Base-by-base conservation (phyloP, 2,113 vertebrate species). In the Mirounga angustirostris region DNA sequence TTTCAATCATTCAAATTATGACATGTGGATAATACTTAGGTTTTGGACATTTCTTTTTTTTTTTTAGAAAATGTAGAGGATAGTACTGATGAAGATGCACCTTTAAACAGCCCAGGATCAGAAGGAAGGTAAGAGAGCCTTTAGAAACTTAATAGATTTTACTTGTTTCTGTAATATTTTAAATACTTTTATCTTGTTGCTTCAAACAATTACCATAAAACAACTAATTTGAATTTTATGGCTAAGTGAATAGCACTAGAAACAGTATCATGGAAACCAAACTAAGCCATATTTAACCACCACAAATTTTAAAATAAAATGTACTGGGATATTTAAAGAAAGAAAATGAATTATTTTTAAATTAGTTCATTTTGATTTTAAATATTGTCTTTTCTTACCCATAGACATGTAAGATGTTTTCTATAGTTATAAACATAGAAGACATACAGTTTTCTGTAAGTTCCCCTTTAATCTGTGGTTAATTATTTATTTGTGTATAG, bases 1-100 rank as follows among this genome's bases (percentile, higher is more conserved):
- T 83, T 84, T 10, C 19, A 19, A 16, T 61, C 21, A 36, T 76
- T 78, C 14, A 50, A 26, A 43, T 33, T 56, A 5, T 69, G 79
- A 61, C 14, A 4, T 78, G 40, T 40, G 54, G 92, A 30, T 97
- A 97, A 76, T 1, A 52, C 81, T 87, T 89, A 83, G 0, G 15
- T 98, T 97, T 98, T 96, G 92, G 82, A 95, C 96, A 14, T 93
- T 65, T 97, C 98, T 69, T 69, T 85, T 54, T 58, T 85, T 54
- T 58, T 96, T 98, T 67, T 91, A 99, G 99, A 99, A 95, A 99
- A 99, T 54, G 98, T 99, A 98, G 99, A 99, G 86, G 99, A 99
- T 74, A 99, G 99, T 98, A 99, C 99, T 92, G 99, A 99, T 97
- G 99, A 99, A n/a, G 99, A 99, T 69, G 99, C 99, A 79, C 99